Conservation (phyloP, 2,113 vertebrate genomes). For the Sapajus apella region DNA sequence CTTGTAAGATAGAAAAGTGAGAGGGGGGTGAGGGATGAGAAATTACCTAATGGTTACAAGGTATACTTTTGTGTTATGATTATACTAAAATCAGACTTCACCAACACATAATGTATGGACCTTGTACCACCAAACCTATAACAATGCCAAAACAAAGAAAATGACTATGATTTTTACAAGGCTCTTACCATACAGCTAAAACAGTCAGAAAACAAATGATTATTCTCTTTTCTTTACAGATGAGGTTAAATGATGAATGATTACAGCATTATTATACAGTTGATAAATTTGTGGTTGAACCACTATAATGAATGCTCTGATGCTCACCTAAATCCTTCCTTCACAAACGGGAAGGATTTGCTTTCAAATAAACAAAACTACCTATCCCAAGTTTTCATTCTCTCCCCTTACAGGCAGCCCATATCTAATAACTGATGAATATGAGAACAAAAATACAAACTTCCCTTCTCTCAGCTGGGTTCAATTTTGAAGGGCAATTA, state of each 20-base stretch:
- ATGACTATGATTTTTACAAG: background rate
- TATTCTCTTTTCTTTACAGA: background rate
- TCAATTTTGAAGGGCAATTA: background rate
- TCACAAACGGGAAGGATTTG: background rate
- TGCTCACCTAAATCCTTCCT: background rate
- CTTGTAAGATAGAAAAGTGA: background rate
- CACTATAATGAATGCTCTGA: background rate
- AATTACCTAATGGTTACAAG: background rate
- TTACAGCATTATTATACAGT: background rate
- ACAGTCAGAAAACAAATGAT: background rate
- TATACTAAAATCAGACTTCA: background rate
- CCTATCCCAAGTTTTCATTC: background rate
- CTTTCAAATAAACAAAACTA: background rate
- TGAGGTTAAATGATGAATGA: background rate
- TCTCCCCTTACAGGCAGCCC: accelerated
- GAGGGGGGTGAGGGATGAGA: background rate
- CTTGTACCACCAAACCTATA: background rate
- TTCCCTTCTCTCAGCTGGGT: background rate
- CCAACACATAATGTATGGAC: background rate
- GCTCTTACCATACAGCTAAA: background rate
- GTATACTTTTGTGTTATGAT: background rate
- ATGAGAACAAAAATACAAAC: background rate
- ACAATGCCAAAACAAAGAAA: background rate
- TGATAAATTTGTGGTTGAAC: background rate
- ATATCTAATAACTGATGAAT: background rate